Evolutionary conservation across 2,113 vertebrate species (phyloP), one percentile per base, ranked within the genome.

Genomic region (Triplophysa dalaica): DNA sequence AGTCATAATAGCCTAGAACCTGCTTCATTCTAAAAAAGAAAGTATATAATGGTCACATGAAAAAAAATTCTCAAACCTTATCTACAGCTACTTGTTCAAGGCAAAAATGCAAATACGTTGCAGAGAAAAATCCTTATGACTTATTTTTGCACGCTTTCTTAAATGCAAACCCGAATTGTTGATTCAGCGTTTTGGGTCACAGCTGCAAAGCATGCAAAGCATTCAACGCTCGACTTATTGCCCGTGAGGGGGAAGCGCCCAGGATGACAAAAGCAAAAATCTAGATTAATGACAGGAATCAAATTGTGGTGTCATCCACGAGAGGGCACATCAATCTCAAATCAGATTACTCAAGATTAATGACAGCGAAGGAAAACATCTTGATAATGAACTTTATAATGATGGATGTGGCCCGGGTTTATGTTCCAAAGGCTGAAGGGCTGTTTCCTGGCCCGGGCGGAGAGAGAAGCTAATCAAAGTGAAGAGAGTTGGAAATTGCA

Each of bases 261-360:
- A 89, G 90, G 91, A 94, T 94, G 94, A 94, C 91, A 93, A 90
- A 87, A 87, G 80, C 78, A 85, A 80, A 93, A 92, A 95, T 93
- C 89, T 89, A 95, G 94, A 96, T 93, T 93, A 94, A 95, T 95
- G 93, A 91, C 89, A 87, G 87, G 91, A 92, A 94, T 94, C 91
- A 92, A 90, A 86, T 66, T 77, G 89, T 84, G 85, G 84, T 84
- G 90, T 93, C 91, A 91, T 92, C 92, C 89, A 87, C 87, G 89
- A 16, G 68, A 85, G 88, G 86, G 88, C 86, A 87, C 91, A 94
- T 94, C 93, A 91, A 89, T 93, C 92, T 91, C 89, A 38, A 75
- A 63, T 78, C 88, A 91, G 91, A 91, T 92, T 92, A 90, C 85
- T 89, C 87, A 87, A 90, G 90, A 94, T 91, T 93, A 93, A 95